phyloP scores from a whole-genome alignment of 2,113 vertebrate genomes.

The Merops nubicus region DNA sequence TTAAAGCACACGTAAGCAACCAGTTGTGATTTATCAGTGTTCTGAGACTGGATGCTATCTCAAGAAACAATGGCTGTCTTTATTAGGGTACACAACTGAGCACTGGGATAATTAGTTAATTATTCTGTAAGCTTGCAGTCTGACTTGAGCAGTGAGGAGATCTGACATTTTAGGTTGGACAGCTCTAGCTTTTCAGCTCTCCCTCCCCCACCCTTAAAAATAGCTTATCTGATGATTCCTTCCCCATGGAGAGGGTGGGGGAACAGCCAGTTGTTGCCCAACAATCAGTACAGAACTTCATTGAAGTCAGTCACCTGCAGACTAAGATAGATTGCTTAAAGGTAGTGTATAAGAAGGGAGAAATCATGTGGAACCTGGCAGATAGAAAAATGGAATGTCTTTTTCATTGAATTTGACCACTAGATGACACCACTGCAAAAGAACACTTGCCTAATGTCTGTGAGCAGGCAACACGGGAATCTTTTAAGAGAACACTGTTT shows the following conservation, averaged over 20 bases:
- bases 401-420: slow-evolving; percentile 15
- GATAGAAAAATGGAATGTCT: not conserved
- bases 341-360: not conserved
- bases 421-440: slow-evolving; percentile 56
- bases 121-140: not conserved
- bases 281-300: not conserved
- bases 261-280: not conserved
- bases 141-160: not conserved
- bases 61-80: not conserved
- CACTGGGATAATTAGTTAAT: not conserved
- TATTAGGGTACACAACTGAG: not conserved
- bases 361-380: not conserved
- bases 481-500: not conserved
- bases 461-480: not conserved
- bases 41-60: not conserved
- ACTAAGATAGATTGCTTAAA: not conserved
- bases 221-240: not conserved
- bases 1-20: not conserved
- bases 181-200: not conserved
- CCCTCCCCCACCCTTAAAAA: not conserved
- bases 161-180: not conserved
- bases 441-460: not conserved
- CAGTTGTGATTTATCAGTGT: not conserved
- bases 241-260: not conserved
- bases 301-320: not conserved